These are phyloP conservation scores for Climacteris rufus DNA, from an alignment of 2,113 vertebrate genomes.

Conservation along the genomic window DNA sequence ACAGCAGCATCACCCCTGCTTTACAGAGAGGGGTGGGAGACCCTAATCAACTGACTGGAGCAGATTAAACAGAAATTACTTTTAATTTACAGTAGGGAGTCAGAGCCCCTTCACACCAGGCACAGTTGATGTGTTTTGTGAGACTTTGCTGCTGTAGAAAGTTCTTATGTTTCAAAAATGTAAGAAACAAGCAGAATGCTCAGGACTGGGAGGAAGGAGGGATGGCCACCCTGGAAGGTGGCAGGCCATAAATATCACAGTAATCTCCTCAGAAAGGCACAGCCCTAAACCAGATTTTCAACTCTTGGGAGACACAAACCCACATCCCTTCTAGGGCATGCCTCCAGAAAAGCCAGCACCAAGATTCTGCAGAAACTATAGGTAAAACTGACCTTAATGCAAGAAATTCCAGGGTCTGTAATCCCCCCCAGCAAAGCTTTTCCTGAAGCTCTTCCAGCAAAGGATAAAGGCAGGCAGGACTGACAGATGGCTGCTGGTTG, in stretches of 20 bases:
- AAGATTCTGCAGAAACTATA: not conserved
- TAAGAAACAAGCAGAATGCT: not conserved
- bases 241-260: not conserved
- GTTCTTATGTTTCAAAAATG: not conserved
- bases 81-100: not conserved
- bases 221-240: not conserved
- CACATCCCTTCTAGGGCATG: not conserved
- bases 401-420: not conserved
- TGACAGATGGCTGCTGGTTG: conserved; percentile 39
- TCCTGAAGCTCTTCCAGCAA: conserved; percentile 30
- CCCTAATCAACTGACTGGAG: not conserved
- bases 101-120: not conserved
- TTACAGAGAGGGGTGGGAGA: not conserved
- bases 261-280: not conserved
- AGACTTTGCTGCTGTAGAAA: not conserved
- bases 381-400: not conserved
- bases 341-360: not conserved
- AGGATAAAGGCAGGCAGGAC: conserved; percentile 17
- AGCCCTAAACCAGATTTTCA: not conserved
- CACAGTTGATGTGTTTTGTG: not conserved
- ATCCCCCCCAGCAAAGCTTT: not conserved
- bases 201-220: not conserved
- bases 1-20: not conserved
- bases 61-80: not conserved
- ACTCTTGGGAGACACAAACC: not conserved